A percentile compares a stretch with the other conserved stretches of the same genome.
phyloP scores from a whole-genome alignment of 2,888 invertebrate species.

The Galeruca laticollis region DNA sequence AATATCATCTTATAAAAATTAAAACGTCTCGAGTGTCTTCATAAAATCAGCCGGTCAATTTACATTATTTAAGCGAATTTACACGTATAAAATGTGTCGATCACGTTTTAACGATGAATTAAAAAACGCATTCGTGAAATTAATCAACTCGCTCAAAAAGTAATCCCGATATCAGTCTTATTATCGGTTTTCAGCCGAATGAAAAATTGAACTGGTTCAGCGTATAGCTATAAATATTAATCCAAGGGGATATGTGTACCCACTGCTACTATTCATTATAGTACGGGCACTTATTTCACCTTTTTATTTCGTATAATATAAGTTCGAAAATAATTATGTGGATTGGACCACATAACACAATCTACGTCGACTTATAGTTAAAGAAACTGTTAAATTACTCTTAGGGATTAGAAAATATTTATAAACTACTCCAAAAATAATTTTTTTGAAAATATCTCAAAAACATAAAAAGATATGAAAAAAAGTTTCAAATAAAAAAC shows the following conservation, averaged over 20 bases:
- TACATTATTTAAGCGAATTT: conserved; percentile 5
- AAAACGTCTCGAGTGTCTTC: not conserved
- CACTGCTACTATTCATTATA: not conserved
- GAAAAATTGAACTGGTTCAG: conserved; percentile 13
- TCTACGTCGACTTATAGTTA: too few relatives aligned
- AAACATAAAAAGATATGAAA: too few relatives aligned
- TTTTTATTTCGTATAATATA: too few relatives aligned
- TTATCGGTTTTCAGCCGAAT: conserved; percentile 8
- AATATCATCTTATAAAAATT: not conserved
- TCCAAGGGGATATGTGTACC: conserved; percentile 3
- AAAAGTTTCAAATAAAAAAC: too few relatives aligned
- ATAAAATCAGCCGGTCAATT: not conserved
- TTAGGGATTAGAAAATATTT: too few relatives aligned
- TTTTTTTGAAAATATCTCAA: too few relatives aligned
- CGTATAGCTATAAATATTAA: conserved; percentile 18
- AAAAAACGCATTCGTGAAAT: conserved; percentile 37
- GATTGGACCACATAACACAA: too few relatives aligned
- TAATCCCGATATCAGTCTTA: conserved; percentile 30
- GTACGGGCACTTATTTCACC: not conserved
- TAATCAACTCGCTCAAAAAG: conserved; percentile 31
- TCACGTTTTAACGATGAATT: conserved; percentile 30
- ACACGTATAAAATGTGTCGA: conserved; percentile 15
- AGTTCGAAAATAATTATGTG: too few relatives aligned
- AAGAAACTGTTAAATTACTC: too few relatives aligned
- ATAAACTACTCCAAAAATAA: too few relatives aligned